Evolutionary conservation across 2,797 vertebrate species (phyloP), one percentile per base, ranked within the genome.

Genomic region (Amphiprion clarkii): DNA sequence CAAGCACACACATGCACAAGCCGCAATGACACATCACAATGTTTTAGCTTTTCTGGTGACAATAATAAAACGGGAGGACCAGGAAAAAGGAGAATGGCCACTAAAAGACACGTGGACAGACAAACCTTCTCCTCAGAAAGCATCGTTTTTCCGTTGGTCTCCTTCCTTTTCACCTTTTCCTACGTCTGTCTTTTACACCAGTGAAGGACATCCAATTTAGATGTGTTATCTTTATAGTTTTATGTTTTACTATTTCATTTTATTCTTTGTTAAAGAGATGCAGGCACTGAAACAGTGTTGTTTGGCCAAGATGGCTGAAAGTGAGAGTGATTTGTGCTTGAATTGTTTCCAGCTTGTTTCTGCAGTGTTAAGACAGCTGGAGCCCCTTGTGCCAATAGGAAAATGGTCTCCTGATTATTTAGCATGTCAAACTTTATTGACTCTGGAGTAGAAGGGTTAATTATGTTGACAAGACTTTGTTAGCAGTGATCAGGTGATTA

Each of bases 11-110:
- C 44, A 27, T 1, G 16, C 71, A 46, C 76, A 78, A 63, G 84
- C 88, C 84, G 80, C 90, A 84, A 69, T 83, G 87, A 75, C 76
- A 79, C 85, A 84, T 88, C 87, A 68, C 83, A 89, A 67, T 46
- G 52, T 76, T 78, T 82, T 59, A 85, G 83, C 74, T 80, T 84
- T 91, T 87, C 76, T 84, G 85, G 77, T 79, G 89, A 88, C 88
- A 87, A 89, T 86, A 88, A 90, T 87, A 90, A 91, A 89, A 71
- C 33, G 8, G 33, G 39, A 6, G 76, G 33, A 8, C 83, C 88
- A 92, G 79, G 88, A 87, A 82, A 88, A 84, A 77, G 72, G 48
- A 83, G 81, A 81, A 60, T 70, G 86, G 82, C 81, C 71, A 68
- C 62, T 12, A 61, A 67, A 57, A 75, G 88, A 90, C 83, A 89